Base-by-base conservation (phyloP, 2,888 invertebrate genomes). In the Drosophila phalerata region DNA sequence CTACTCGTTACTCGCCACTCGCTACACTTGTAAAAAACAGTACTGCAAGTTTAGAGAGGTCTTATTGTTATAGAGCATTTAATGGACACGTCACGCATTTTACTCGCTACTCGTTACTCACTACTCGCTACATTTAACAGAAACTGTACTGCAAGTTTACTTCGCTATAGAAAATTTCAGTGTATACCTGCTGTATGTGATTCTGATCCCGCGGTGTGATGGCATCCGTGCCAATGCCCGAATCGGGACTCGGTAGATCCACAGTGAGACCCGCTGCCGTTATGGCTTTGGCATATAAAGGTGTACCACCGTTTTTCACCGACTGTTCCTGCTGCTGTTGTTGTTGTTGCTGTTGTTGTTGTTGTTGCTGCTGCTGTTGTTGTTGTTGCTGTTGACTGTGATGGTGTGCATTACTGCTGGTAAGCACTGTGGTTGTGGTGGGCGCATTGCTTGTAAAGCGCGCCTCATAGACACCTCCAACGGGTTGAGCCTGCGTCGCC, bases 211-310 rank as follows among this genome's bases (percentile, higher is more conserved):
- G 94, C 76, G 98, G 97, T 70, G 98, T 98, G 92, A 97, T 97
- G 84, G 97, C 97, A 91, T 98, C 97, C 40, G 97, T 97, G 77
- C 98, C 98, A 91, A 98, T 98, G 77, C 98, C 98, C 91, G 97
- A 97, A 94, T 98, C 98, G 30, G 98, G 98, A 86, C 98, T 98
- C 30, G 98, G 98, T 91, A 98, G 95, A 93, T 98, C 98, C 91
- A 98, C 98, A 56, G 97, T 97, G 83, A 98, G 95, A 45, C 97
- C 97, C 77, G 96, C 96, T 67, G 95, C 95, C 80, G 95, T 95
- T 90, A 97, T 91, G 60, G 93, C 89, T 89, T 93, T 93, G 45
- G 92, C 90, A 74, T 93, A 93, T 37, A 93, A 87, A 28, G 92
- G 92, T 30, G 92, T 92, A 57, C 90, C 90, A 47, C 89, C 91